Percentiles rank a stretch among this genome's conserved stretches.
Conservation (phyloP, 1,140 invertebrate species). For the Papilio xuthus region DNA sequence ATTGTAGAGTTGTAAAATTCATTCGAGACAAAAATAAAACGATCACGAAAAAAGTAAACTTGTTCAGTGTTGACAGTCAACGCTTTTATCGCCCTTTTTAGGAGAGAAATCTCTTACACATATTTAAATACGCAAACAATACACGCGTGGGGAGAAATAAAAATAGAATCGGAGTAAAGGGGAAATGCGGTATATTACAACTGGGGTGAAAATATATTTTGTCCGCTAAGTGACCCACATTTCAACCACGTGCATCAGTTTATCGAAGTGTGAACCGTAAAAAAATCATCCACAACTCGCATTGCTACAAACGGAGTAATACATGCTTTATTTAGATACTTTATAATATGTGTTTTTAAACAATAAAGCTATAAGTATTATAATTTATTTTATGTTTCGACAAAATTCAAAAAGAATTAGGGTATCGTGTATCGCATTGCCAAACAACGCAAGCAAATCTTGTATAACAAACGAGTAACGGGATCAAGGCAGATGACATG, state of each 20-base stretch:
- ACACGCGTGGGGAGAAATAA: slow-evolving; percentile 59
- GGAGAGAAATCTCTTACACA: slow-evolving; percentile 74
- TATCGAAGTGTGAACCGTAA: not conserved
- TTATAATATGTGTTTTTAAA: not conserved
- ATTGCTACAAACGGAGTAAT: not conserved
- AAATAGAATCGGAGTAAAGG: slow-evolving; percentile 52
- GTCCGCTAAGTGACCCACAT: slow-evolving; percentile 22
- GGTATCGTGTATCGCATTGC: slow-evolving; percentile 47
- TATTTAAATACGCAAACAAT: slow-evolving; percentile 79
- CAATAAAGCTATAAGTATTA: not conserved
- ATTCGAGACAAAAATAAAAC: slow-evolving; percentile 13
- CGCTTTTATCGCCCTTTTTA: slow-evolving; percentile 78
- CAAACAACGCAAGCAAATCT: slow-evolving; percentile 62
- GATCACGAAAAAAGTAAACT: slow-evolving; percentile 55
- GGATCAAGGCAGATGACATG: slow-evolving; percentile 71
- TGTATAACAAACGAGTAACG: slow-evolving; percentile 68
- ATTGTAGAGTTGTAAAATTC: slow-evolving; percentile 39
- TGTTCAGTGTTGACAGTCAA: slow-evolving; percentile 76
- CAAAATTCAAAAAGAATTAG: not conserved
- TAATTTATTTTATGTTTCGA: not conserved
- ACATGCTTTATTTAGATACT: not conserved
- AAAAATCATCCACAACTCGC: not conserved
- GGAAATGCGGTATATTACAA: slow-evolving; percentile 9
- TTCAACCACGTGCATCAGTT: slow-evolving; percentile 21
- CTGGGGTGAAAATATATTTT: slow-evolving; percentile 25